A percentile compares a stretch with the other conserved stretches of the same genome.
These are phyloP conservation scores for Diprion similis DNA, from an alignment of 1,140 invertebrate genomes.

Conservation along the genomic window DNA sequence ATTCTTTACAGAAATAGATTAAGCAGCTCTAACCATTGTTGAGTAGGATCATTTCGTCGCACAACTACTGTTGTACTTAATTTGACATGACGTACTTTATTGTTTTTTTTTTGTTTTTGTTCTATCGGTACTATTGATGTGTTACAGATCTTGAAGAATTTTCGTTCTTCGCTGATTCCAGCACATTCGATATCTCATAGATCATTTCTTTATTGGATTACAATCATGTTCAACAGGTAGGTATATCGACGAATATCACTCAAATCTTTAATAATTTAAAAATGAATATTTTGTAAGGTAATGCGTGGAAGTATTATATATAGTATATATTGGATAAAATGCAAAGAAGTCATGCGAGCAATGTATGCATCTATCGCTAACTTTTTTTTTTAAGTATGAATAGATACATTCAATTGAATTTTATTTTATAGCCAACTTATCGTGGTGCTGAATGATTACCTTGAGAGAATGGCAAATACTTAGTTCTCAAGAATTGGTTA, in stretches of 20 bases:
- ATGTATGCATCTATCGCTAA: neutral
- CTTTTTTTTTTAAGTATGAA: constrained; percentile 12
- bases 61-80: no score
- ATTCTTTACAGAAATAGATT: no score
- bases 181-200: neutral
- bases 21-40: no score
- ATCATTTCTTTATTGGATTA: constrained; percentile 41
- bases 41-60: no score
- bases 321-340: no score
- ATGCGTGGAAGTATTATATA: neutral
- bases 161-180: constrained; percentile 17
- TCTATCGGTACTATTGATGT: no score
- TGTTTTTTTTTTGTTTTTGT: no score
- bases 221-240: constrained; percentile 44
- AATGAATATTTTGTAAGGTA: neutral
- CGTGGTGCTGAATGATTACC: constrained; percentile 2
- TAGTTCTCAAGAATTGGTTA: neutral
- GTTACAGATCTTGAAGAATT: constrained; percentile 1
- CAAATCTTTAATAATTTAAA: neutral
- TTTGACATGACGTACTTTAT: no score
- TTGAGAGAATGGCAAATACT: neutral
- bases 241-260: neutral
- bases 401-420: neutral
- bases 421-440: neutral
- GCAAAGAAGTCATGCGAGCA: no score